These are phyloP conservation scores for Ellobium chinense DNA, from an alignment of 2,888 invertebrate genomes.

Conservation along the genomic window DNA sequence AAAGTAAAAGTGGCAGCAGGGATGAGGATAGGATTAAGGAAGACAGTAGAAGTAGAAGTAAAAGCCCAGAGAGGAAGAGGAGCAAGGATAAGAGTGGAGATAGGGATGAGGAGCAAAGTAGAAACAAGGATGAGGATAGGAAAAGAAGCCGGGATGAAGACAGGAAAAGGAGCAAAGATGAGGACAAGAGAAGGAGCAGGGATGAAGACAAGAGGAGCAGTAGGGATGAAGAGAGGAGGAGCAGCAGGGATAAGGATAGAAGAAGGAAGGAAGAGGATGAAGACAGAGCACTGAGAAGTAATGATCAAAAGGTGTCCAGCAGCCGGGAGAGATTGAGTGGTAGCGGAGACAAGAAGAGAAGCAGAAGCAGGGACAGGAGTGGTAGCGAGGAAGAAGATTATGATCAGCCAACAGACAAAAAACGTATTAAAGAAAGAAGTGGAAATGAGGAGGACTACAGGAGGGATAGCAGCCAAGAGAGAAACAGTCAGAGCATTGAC, in stretches of 20 bases:
- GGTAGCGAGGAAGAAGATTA: not conserved
- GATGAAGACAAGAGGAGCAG: not conserved
- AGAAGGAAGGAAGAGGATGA: not conserved
- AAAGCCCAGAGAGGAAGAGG: not conserved
- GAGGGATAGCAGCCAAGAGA: not conserved
- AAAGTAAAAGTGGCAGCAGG: not conserved
- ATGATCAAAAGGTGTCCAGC: not conserved
- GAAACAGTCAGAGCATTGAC: not conserved
- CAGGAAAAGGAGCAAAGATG: not conserved
- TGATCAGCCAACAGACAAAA: not conserved
- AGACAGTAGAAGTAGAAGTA: not conserved
- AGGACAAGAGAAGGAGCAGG: slow-evolving; percentile 9
- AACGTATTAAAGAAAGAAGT: not conserved
- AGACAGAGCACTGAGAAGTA: not conserved
- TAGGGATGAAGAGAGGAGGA: not conserved
- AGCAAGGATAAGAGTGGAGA: not conserved
- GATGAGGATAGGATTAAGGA: not conserved
- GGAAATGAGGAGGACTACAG: not conserved
- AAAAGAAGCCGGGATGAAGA: not conserved
- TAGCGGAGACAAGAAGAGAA: not conserved
- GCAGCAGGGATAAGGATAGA: not conserved
- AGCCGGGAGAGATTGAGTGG: not conserved
- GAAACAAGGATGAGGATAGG: not conserved
- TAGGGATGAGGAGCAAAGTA: not conserved
- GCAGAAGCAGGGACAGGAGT: not conserved